Percentiles rank a stretch among this genome's conserved stretches.
Evolutionary conservation across 37 sponge, comb jelly and placozoan genomes (phyloP).

Genomic region (Haliclona indistincta): DNA sequence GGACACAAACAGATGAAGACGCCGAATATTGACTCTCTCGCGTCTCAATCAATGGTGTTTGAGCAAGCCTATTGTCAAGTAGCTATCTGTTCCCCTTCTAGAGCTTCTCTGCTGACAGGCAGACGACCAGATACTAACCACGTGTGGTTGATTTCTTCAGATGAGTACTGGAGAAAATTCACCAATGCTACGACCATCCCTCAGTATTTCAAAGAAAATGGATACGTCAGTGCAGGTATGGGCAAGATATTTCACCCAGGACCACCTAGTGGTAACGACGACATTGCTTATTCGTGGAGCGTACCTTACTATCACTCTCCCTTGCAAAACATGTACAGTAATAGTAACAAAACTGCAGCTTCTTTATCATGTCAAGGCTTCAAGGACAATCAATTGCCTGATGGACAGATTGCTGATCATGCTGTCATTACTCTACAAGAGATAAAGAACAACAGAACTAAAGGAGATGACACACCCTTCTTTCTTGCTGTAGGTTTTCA

Average conservation of each 20-base stretch:
- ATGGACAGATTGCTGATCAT: slow-evolving; percentile 30
- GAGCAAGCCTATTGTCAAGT: slow-evolving; percentile 38
- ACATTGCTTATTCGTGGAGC: slow-evolving; percentile 3
- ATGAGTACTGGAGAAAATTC: slow-evolving; percentile 23
- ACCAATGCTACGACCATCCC: slow-evolving; percentile 40
- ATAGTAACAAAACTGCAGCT: too few relatives aligned
- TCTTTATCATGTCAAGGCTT: slow-evolving; percentile 10
- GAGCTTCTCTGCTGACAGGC: slow-evolving; percentile 33
- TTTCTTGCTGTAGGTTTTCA: slow-evolving; percentile 62
- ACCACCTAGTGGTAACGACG: slow-evolving; percentile 28
- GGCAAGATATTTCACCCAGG: slow-evolving; percentile 64
- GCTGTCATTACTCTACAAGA: slow-evolving; percentile 1
- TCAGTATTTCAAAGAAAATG: slow-evolving; percentile 65
- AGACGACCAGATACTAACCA: slow-evolving; percentile 29
- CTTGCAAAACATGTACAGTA: too few relatives aligned
- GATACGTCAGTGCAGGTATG: slow-evolving; percentile 47
- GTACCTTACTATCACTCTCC: slow-evolving; percentile 25
- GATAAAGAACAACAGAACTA: slow-evolving; percentile 8
- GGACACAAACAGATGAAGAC: neutral
- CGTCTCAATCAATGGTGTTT: slow-evolving; percentile 26
- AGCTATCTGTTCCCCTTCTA: slow-evolving; percentile 28
- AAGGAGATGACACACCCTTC: slow-evolving; percentile 41
- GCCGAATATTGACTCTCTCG: slow-evolving; percentile 36
- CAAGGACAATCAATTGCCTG: slow-evolving; percentile 24
- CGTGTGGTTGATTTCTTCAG: slow-evolving; percentile 6